Base-by-base conservation (phyloP, 2,797 vertebrate species). In the Enteromius argenteus region DNA sequence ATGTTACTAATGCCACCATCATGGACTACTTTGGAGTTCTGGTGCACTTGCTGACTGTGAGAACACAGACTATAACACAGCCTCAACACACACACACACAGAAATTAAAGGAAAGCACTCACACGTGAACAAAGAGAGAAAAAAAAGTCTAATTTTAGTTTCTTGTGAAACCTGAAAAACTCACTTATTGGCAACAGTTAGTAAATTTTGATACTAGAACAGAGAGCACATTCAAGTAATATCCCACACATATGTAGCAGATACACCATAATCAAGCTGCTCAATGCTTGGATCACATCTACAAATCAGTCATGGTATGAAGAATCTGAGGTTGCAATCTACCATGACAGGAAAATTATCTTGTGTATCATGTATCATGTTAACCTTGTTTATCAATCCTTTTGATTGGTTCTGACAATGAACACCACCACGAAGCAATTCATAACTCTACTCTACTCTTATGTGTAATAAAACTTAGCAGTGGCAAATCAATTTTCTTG, bases 71-170 rank as follows among this genome's bases (percentile, higher is more conserved):
- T 37, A 23, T 39, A 80, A 19, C 66, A 32, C 64, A 68, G 37
- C 76, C 42, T 66, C 6, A 35, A 27, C n/a, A 44, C 39, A 69
- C 11, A 23, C 46, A 74, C 15, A 32, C 19, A 23, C 46, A 53
- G n/a, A 53, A 74, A 74, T 79, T n/a, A 80, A 69, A 80, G 49
- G 66, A 73, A 81, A 60, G 79, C 80, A 44, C 80, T 62, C 27
- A 72, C 49, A 60, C 10, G 0, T 73, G 68, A 62, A 81, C 68
- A 81, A 81, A 72, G 51, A 72, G 53, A 73, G 68, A 81, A 49
- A 81, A 73, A 27, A 21, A 73, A 0, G 14, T 49, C 53, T 62
- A 73, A 73, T 62, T 64, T 81, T 81, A 73, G 80, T 73, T 73
- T 17, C 37, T 23, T 73, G 68, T 49, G 69, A 64, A 74, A 81